Base-by-base conservation (phyloP, 2,888 invertebrate genomes). In the Pseudococcus viburni region DNA sequence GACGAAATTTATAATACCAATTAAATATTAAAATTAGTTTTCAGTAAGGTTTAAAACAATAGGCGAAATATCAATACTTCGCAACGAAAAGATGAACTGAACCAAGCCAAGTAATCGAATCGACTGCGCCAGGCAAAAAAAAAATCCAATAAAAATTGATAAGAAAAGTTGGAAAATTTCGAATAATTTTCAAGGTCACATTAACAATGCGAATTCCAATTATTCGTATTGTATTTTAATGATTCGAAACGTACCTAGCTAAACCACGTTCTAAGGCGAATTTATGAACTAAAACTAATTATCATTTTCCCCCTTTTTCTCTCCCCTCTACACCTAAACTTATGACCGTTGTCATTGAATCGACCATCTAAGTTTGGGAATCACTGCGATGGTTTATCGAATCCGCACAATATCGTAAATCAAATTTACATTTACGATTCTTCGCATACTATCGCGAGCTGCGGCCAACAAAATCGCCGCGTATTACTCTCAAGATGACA, bases 221-320 rank as follows among this genome's bases (percentile, higher is more conserved):
- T 42, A 80, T 80, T 80, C 80, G 42, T 80, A 80, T 17, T 33
- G 42, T 42, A n/a, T 42, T 42, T n/a, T 12, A 80, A 42, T 80
- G 80, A 42, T 80, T 42, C 80, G 33, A 42, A 17, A 12, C 73
- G 39, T 73, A 73, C 15, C 12, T 5, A 33, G 12, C 73, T 33
- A 6, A 33, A 33, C 73, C 59, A 59, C 19, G 19, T 9, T 19
- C 19, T n/a, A 59, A 3, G 59, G 19, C 9, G 80, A 80, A 80
- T 80, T 80, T 42, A 80, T 19, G 42, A n/a, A 80, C 80, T n/a
- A 46, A 80, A 73, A 42, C 80, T 80, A 80, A 80, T 80, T 80
- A 80, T 8, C 42, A 80, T 80, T 80, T 80, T 80, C 8, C 1
- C 26, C 26, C 3, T 3, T 1, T 33, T 80, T 80, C 9, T 42